These are phyloP conservation scores for Bombus confusus DNA, from an alignment of 1,140 invertebrate genomes.

Conservation along the genomic window DNA sequence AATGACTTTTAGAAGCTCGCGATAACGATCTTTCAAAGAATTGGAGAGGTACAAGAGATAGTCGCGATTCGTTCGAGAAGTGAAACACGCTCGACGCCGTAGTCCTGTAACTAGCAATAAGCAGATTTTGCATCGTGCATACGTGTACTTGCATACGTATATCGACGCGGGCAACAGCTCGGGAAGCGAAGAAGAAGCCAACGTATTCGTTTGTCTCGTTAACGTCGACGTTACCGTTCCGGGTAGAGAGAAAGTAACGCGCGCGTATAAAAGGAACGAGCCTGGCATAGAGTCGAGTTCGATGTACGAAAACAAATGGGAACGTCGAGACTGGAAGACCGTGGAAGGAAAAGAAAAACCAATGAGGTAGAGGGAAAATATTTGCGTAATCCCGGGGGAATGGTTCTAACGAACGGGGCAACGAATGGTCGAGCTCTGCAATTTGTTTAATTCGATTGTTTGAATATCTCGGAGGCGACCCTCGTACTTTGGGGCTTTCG, in stretches of 20 bases:
- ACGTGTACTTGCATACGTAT: not conserved
- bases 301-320: slow-evolving; percentile 54
- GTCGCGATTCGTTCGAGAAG: not conserved
- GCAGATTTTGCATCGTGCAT: not conserved
- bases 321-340: slow-evolving; percentile 29
- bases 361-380: slow-evolving; percentile 33
- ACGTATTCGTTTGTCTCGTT: slow-evolving; percentile 22
- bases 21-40: too few species aligned
- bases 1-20: too few species aligned
- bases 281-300: not conserved
- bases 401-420: not conserved
- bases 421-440: not conserved
- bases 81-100: not conserved
- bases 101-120: not conserved
- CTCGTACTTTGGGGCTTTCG: not conserved
- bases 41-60: too few species aligned
- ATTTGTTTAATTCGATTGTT: slow-evolving; percentile 29
- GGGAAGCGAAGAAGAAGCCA: not conserved
- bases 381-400: slow-evolving; percentile 39
- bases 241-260: not conserved
- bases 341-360: slow-evolving; percentile 8
- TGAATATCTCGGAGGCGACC: not conserved
- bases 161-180: not conserved
- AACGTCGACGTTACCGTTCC: not conserved
- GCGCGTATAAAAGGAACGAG: slow-evolving; percentile 13